phyloP scores from a whole-genome alignment of 2,797 vertebrate genomes.

The Cyclura pinguis region DNA sequence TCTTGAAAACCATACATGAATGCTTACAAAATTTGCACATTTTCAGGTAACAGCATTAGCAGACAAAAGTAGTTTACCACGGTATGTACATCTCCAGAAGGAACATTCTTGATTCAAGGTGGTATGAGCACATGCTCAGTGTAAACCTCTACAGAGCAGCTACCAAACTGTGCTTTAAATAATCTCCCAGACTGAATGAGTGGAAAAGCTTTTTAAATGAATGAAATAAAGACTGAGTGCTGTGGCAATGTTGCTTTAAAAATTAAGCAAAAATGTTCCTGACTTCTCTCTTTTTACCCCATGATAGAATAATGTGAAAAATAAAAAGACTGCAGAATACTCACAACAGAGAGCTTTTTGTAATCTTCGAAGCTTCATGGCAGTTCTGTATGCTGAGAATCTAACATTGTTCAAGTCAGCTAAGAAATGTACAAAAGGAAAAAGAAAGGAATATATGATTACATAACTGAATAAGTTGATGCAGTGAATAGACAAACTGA shows the following conservation, averaged over 20 bases:
- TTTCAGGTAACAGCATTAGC: neutral
- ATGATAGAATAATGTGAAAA: neutral
- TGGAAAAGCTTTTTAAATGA: neutral
- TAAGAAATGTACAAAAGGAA: slow-evolving; percentile 64
- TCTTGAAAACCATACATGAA: neutral
- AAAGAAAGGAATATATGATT: slow-evolving; percentile 58
- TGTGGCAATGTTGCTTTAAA: neutral
- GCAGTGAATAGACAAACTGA: neutral
- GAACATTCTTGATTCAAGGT: neutral
- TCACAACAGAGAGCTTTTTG: slow-evolving; percentile 99
- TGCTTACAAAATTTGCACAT: neutral
- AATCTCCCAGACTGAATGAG: neutral
- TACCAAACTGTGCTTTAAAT: neutral
- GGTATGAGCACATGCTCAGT: neutral
- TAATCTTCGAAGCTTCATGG: slow-evolving; percentile 97
- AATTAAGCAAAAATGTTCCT: neutral
- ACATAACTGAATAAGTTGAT: slow-evolving; percentile 36
- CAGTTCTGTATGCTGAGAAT: slow-evolving; percentile 97
- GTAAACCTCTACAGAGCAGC: neutral
- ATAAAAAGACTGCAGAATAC: slow-evolving; percentile 70
- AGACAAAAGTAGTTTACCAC: neutral
- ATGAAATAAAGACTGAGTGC: neutral
- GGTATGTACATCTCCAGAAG: neutral
- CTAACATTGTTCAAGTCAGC: slow-evolving; percentile 99
- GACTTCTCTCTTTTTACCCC: neutral